These are phyloP conservation scores for Nomia melanderi DNA, from an alignment of 1,140 invertebrate genomes.

Conservation along the genomic window DNA sequence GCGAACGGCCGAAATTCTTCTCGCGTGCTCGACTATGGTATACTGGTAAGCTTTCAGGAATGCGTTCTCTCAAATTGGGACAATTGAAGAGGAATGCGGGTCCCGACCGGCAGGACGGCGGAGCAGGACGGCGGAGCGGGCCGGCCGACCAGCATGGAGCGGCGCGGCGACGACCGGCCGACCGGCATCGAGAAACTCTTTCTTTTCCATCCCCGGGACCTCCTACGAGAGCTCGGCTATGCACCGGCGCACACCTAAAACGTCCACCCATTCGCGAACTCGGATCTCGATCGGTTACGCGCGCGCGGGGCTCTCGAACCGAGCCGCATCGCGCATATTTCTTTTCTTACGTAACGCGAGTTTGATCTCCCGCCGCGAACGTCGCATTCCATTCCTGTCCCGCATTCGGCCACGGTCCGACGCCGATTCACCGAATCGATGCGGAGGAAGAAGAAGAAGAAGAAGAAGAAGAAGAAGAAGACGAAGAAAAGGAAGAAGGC, in stretches of 20 bases:
- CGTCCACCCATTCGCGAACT: background rate
- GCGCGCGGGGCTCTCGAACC: no score
- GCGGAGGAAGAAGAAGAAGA: background rate
- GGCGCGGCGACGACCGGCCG: background rate
- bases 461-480: no score
- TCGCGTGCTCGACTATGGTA: slow-evolving; percentile 17
- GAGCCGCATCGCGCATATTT: background rate
- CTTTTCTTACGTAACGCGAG: slow-evolving; percentile 30
- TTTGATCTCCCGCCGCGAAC: background rate
- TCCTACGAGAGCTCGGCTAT: background rate
- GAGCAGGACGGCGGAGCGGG: slow-evolving; percentile 5
- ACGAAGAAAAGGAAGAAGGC: no score
- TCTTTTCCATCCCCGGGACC: slow-evolving; percentile 26
- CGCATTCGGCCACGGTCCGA: background rate
- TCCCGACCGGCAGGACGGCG: slow-evolving; percentile 53
- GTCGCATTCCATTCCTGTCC: slow-evolving; percentile 20
- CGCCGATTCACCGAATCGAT: background rate
- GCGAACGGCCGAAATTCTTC: background rate
- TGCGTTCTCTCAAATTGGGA: slow-evolving; percentile 71
- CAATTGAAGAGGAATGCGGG: slow-evolving; percentile 75
- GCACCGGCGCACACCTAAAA: background rate
- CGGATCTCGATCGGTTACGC: no score
- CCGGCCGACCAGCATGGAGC: background rate
- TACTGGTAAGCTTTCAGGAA: slow-evolving; percentile 60
- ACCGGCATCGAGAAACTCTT: slow-evolving; percentile 19